phyloP scores from a whole-genome alignment of 2,113 vertebrate species.

The Elaphurus davidianus region DNA sequence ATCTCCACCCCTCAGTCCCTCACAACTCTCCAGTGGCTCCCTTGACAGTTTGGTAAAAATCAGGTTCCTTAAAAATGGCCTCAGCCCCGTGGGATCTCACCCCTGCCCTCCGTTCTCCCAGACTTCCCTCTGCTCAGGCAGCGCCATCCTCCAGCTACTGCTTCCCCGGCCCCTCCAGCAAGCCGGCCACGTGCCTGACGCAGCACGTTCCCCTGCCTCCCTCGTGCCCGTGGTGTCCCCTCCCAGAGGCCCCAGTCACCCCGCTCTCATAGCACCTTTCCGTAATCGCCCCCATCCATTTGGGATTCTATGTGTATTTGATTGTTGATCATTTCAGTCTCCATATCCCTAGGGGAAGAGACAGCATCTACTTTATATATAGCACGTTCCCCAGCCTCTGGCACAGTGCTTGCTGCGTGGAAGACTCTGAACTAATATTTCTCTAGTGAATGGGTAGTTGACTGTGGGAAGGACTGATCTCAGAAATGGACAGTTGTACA shows the following conservation, averaged over 20 bases:
- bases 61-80: not conserved
- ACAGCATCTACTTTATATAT: not conserved
- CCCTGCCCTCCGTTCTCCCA: accelerated
- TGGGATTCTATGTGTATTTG: not conserved
- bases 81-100: accelerated
- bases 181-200: accelerated
- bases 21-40: not conserved
- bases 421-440: not conserved
- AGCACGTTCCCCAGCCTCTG: not conserved
- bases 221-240: not conserved
- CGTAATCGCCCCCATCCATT: not conserved
- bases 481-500: not conserved
- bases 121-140: not conserved
- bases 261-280: not conserved
- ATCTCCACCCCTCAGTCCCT: not conserved
- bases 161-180: not conserved
- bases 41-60: not conserved
- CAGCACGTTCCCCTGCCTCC: not conserved
- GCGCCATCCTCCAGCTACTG: no score
- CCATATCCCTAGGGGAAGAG: not conserved
- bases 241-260: no score
- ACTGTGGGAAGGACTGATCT: not conserved
- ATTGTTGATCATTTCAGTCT: not conserved
- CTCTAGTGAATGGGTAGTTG: not conserved
- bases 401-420: accelerated